Conservation (phyloP, 2,113 vertebrate species). For the Mus spicilegus region DNA sequence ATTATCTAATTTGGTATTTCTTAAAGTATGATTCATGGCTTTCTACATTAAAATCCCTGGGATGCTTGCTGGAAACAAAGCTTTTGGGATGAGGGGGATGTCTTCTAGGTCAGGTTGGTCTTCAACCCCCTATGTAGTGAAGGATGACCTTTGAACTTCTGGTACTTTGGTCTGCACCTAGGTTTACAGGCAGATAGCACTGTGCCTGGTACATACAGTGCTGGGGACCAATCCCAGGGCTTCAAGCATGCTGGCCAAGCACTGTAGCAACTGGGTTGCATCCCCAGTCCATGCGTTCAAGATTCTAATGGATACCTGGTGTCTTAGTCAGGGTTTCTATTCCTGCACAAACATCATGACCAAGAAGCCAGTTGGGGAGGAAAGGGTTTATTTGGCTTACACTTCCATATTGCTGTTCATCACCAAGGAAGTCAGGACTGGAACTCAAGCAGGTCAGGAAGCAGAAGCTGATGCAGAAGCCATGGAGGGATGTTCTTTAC, state of each 20-base stretch:
- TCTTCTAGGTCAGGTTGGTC: background rate
- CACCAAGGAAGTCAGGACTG: too few species aligned
- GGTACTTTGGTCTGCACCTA: background rate
- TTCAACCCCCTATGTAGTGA: background rate
- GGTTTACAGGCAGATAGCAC: background rate
- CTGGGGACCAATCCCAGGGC: background rate
- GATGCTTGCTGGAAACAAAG: background rate
- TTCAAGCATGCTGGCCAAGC: background rate
- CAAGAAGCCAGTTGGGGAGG: too few species aligned
- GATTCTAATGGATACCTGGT: background rate
- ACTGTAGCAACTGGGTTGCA: background rate
- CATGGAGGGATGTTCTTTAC: too few species aligned
- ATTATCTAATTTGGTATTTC: background rate
- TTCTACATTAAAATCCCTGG: background rate
- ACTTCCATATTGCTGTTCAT: too few species aligned
- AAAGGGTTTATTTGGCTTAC: too few species aligned
- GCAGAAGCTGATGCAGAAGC: too few species aligned
- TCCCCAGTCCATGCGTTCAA: background rate
- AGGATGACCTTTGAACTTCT: background rate
- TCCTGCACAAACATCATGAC: too few species aligned
- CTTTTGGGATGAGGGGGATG: background rate
- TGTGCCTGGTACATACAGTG: background rate
- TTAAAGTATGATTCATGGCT: background rate
- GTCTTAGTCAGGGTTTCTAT: too few species aligned
- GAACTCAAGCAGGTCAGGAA: too few species aligned